These are phyloP conservation scores for Calycopis cecrops DNA, from an alignment of 1,140 invertebrate genomes.

Conservation along the genomic window DNA sequence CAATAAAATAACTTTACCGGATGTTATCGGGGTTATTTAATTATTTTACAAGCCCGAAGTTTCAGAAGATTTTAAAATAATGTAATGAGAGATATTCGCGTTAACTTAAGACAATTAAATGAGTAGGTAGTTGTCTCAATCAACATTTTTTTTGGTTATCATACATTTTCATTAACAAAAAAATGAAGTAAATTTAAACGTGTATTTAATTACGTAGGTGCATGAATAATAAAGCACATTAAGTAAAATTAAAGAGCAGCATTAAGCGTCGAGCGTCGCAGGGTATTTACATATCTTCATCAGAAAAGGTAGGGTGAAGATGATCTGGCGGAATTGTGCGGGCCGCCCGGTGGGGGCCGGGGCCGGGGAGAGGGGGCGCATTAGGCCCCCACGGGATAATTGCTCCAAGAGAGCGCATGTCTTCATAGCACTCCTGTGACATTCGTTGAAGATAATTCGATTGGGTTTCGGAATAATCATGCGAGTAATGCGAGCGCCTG, in stretches of 20 bases:
- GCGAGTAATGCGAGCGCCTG: constrained; percentile 22
- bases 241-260: constrained; percentile 3
- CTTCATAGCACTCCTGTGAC: constrained; percentile 59
- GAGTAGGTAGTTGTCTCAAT: too few species aligned
- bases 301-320: constrained; percentile 64
- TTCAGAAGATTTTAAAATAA: too few species aligned
- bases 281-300: constrained; percentile 65
- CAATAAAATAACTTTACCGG: too few species aligned
- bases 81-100: too few species aligned
- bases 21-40: too few species aligned
- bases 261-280: constrained; percentile 16
- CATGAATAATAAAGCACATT: constrained; percentile 11
- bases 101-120: too few species aligned
- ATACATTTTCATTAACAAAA: too few species aligned
- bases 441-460: constrained; percentile 58
- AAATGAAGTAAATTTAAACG: too few species aligned
- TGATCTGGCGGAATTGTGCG: constrained; percentile 52
- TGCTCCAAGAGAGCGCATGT: constrained; percentile 58
- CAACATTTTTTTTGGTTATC: too few species aligned
- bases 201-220: too few species aligned
- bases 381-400: constrained; percentile 39
- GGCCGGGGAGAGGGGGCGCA: constrained; percentile 11
- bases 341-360: constrained; percentile 26
- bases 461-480: constrained; percentile 53
- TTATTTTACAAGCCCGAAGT: too few species aligned